Evolutionary conservation across 30 jellyfish, hydroid and myxozoan genomes (phyloP).

Genomic region (Aurelia aurita complex sp. Pacific): DNA sequence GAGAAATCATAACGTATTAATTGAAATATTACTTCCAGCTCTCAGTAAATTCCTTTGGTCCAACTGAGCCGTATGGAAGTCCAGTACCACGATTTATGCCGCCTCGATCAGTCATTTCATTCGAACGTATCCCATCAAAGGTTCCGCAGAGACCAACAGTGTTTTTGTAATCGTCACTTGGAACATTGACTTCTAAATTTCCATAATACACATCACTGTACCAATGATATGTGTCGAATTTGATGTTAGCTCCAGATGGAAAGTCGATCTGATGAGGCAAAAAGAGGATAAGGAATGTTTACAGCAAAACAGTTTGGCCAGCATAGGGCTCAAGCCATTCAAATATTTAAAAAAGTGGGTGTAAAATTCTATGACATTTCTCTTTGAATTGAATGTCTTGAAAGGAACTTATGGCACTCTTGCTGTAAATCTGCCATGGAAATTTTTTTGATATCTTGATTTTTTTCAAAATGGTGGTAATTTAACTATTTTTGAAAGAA

Average conservation of each 20-base stretch:
- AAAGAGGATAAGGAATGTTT: too few relatives aligned
- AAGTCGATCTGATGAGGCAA: slow-evolving; percentile 1
- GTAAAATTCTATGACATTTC: too few relatives aligned
- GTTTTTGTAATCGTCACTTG: not conserved
- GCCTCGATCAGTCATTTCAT: slow-evolving; percentile 4
- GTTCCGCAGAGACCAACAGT: slow-evolving; percentile 44
- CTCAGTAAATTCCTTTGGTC: slow-evolving; percentile 49
- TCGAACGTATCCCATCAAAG: not conserved
- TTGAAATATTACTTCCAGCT: slow-evolving; percentile 60
- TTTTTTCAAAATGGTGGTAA: too few relatives aligned
- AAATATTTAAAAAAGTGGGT: too few relatives aligned
- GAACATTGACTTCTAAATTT: slow-evolving; percentile 6
- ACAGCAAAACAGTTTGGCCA: too few relatives aligned
- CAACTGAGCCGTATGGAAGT: slow-evolving; percentile 1
- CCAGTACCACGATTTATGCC: not conserved
- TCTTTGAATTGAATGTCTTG: too few relatives aligned
- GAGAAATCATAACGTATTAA: too few relatives aligned
- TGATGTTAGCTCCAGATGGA: slow-evolving; percentile 31
- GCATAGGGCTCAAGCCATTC: too few relatives aligned
- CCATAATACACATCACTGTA: slow-evolving; percentile 1
- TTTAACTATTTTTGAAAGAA: too few relatives aligned
- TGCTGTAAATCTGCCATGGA: too few relatives aligned
- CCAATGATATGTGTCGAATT: slow-evolving; percentile 1
- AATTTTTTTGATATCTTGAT: too few relatives aligned
- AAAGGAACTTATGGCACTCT: too few relatives aligned